Percentiles rank a stretch among this genome's conserved stretches.
Conservation (phyloP, 64 coral and sea anemone species). For the Trachythela sp. region DNA sequence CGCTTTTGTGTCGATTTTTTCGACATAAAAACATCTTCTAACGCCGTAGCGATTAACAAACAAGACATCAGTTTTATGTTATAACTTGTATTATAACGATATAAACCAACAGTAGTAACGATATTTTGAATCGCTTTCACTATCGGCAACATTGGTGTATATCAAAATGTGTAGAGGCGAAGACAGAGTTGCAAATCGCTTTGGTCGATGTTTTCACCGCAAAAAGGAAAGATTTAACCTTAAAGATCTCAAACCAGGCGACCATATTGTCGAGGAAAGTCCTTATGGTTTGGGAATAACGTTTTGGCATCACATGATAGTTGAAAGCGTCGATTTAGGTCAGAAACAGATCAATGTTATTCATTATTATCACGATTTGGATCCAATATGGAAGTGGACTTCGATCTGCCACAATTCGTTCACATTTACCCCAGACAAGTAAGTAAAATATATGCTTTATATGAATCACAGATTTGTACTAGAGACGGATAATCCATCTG, state of each 20-base stretch:
- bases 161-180: too few species aligned
- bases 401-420: background rate
- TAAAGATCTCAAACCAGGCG: background rate
- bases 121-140: too few species aligned
- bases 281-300: background rate
- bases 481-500: too few species aligned
- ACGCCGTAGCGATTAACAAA: too few species aligned
- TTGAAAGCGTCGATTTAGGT: conserved; percentile 28
- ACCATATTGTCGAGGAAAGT: background rate
- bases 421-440: background rate
- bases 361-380: conserved; percentile 36
- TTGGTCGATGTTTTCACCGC: background rate
- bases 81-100: too few species aligned
- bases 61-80: too few species aligned
- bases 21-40: too few species aligned
- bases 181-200: too few species aligned
- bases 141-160: too few species aligned
- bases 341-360: conserved; percentile 19
- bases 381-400: background rate
- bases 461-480: background rate
- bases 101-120: too few species aligned
- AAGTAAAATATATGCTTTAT: too few species aligned
- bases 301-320: conserved; percentile 54
- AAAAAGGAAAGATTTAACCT: background rate
- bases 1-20: too few species aligned